These are phyloP conservation scores for Dicerorhinus sumatrensis DNA, from an alignment of 2,113 vertebrate species.

Conservation along the genomic window DNA sequence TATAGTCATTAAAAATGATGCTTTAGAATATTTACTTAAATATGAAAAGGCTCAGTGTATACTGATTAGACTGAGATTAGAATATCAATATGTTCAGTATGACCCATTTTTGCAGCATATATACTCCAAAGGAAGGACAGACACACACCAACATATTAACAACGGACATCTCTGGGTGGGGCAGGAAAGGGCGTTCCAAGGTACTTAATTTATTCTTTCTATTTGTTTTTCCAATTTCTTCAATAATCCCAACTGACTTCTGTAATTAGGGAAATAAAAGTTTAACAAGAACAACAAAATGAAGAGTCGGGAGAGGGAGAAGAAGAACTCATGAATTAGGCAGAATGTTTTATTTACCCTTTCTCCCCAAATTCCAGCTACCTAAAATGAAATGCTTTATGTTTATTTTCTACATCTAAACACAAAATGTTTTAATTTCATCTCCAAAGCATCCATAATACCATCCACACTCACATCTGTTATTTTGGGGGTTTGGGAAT, in stretches of 20 bases:
- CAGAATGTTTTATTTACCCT: neutral
- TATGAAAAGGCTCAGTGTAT: neutral
- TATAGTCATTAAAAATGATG: neutral
- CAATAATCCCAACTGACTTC: slow-evolving; percentile 1
- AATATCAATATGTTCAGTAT: neutral
- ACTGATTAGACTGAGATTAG: neutral
- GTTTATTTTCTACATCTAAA: neutral
- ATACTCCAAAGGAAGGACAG: neutral
- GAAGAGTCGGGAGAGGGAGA: neutral
- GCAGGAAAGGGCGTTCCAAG: neutral
- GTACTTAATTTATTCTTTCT: neutral
- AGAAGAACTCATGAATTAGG: neutral
- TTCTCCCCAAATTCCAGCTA: neutral
- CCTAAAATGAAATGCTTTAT: neutral
- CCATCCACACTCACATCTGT: neutral
- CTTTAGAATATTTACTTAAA: neutral
- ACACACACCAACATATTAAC: neutral
- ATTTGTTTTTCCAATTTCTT: neutral
- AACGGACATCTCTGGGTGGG: neutral
- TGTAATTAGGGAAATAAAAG: neutral
- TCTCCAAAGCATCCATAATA: neutral
- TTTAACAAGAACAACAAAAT: neutral
- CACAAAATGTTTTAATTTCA: slow-evolving; percentile 14
- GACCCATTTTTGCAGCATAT: neutral
- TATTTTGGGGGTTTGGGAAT: neutral